phyloP scores from a whole-genome alignment of 2,797 vertebrate species.

The Xenops minutus region DNA sequence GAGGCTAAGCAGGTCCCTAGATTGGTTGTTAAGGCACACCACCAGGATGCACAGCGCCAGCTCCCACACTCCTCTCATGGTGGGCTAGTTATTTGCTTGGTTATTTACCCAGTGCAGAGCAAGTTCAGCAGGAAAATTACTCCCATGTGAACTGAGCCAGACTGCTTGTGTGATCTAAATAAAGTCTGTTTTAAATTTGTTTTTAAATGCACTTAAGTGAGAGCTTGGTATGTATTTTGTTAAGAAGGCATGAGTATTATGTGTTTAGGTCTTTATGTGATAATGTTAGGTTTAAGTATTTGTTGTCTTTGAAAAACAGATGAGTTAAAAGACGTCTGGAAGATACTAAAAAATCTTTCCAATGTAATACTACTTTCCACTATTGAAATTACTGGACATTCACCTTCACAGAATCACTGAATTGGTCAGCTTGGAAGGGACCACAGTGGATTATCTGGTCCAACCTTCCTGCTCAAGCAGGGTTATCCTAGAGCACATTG shows the following conservation, averaged over 20 bases:
- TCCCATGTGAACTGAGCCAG: not conserved
- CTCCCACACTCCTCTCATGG: rapidly evolving
- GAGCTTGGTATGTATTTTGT: not conserved
- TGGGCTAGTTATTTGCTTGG: not conserved
- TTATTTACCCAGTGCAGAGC: not conserved
- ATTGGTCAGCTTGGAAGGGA: not conserved
- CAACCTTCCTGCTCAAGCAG: not conserved
- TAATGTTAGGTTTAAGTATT: not conserved
- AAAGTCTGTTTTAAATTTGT: not conserved
- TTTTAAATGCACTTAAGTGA: not conserved
- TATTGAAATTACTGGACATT: not conserved
- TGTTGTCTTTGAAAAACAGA: not conserved
- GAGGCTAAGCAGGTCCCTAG: not conserved
- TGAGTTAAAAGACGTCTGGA: not conserved
- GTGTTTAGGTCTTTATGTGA: not conserved
- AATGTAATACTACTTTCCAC: not conserved
- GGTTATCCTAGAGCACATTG: not conserved
- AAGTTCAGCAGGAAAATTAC: not conserved
- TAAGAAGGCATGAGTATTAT: not conserved
- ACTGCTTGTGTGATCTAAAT: not conserved
- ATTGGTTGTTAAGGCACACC: not conserved
- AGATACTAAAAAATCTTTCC: not conserved
- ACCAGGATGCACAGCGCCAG: not conserved
- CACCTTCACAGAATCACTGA: not conserved
- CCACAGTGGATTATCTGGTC: not conserved